Conservation (phyloP, 2,797 vertebrate species). For the Parauchenoglanis ngamensis region DNA sequence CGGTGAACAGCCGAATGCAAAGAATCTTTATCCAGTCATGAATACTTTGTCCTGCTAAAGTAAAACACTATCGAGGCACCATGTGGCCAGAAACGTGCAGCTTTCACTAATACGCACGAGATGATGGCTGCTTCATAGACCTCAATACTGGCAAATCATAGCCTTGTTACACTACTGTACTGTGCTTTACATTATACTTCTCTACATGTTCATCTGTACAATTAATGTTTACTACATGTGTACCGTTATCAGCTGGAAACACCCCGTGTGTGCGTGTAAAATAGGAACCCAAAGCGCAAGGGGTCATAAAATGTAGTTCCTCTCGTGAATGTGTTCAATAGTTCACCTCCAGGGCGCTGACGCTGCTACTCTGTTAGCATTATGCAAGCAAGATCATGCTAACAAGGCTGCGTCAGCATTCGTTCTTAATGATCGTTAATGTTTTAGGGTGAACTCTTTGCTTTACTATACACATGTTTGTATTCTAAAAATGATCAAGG, state of each 20-base stretch:
- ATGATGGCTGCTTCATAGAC: background rate
- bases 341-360: background rate
- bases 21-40: background rate
- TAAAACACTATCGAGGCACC: background rate
- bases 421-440: background rate
- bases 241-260: conserved; percentile 11
- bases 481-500: conserved; percentile 1
- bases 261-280: conserved; percentile 15
- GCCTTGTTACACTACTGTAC: conserved; percentile 40
- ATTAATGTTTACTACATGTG: background rate
- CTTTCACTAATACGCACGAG: background rate
- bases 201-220: background rate
- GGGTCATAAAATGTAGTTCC: background rate
- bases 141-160: background rate
- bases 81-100: background rate
- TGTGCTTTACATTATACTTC: conserved; percentile 1
- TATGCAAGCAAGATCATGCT: conserved; percentile 40
- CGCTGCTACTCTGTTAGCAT: conserved; percentile 23
- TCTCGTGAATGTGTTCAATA: conserved; percentile 1
- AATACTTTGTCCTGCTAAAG: background rate
- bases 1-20: background rate
- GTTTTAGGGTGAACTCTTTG: background rate
- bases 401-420: background rate
- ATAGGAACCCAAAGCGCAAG: conserved; percentile 6
- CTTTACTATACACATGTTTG: background rate